phyloP scores from a whole-genome alignment of 2,113 vertebrate species.

The Caracal caracal region DNA sequence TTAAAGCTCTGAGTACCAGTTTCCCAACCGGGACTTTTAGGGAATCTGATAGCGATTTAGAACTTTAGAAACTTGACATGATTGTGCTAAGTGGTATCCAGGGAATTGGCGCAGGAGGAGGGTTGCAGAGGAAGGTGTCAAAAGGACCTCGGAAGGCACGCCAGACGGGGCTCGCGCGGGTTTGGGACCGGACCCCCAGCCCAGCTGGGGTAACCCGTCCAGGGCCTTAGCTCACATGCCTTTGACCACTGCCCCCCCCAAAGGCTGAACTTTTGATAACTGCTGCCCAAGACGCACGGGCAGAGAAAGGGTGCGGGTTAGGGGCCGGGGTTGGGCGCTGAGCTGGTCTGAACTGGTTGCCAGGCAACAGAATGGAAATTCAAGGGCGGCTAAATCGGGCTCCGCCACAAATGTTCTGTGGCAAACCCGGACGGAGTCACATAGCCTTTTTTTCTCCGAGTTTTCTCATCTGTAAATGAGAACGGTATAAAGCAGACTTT shows the following conservation, averaged over 20 bases:
- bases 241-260: background rate
- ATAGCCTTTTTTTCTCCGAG: background rate
- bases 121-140: background rate
- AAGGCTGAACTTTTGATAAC: background rate
- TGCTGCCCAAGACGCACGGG: background rate
- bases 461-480: background rate
- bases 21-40: background rate
- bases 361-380: conserved; percentile 75
- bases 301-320: conserved; percentile 43
- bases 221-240: background rate
- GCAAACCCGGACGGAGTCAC: conserved; percentile 39
- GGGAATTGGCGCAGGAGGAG: background rate
- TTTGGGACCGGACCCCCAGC: background rate
- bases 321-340: conserved; percentile 42
- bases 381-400: conserved; percentile 66
- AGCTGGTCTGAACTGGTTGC: conserved; percentile 59
- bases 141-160: background rate
- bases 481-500: background rate
- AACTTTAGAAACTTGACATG: background rate
- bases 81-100: background rate
- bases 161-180: background rate
- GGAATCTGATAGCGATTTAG: background rate
- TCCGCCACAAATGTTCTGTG: conserved; percentile 51
- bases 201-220: background rate
- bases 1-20: background rate